Base-by-base conservation (phyloP, 2,797 vertebrate species). In the Periparus ater region DNA sequence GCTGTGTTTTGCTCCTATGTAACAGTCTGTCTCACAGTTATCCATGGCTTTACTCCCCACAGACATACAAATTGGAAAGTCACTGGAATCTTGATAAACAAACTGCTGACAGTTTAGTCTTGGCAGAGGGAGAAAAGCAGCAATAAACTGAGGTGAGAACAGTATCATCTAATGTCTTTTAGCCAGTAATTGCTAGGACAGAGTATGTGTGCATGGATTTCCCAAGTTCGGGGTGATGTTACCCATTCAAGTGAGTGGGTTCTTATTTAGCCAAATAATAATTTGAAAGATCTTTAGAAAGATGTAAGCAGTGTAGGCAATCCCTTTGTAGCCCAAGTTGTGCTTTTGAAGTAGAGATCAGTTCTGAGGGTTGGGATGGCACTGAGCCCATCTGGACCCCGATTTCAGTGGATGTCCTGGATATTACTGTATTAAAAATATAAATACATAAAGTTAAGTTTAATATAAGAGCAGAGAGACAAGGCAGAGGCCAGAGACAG, bases 401-500 rank as follows among this genome's bases (percentile, higher is more conserved):
- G 61, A 44, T 71, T 91, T 75, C 54, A 38, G 27, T 30, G 61
- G 17, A 20, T 87, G 50, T 38, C 79, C 78, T 79, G 57, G 30
- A 15, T 93, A 80, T 63, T 77, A 26, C 57, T 83, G 60, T 26
- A 60, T 71, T 85, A 54, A 87, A 80, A 95, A 45, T 42, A 68
- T 10, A 81, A 81, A 88, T 87, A 76, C 82, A 91, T 89, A 66
- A 83, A 85, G 34, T 71, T 87, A 30, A 57, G 54, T 68, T 77
- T 85, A 60, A 73, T 47, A 7, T 8, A 77, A 89, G 65, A 89
- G 34, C 65, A 80, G 84, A 84, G 73, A 84, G 80, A 45, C 25
- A 53, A 71, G 57, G 60, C 85, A 91, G 95, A 93, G 85, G 91
- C 91, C 66, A 82, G 89, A 79, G 71, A n/a, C 91, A 94, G 86